Evolutionary conservation across 2,888 invertebrate genomes (phyloP), one percentile per base, ranked within the genome.

Genomic region (Macaria notata): DNA sequence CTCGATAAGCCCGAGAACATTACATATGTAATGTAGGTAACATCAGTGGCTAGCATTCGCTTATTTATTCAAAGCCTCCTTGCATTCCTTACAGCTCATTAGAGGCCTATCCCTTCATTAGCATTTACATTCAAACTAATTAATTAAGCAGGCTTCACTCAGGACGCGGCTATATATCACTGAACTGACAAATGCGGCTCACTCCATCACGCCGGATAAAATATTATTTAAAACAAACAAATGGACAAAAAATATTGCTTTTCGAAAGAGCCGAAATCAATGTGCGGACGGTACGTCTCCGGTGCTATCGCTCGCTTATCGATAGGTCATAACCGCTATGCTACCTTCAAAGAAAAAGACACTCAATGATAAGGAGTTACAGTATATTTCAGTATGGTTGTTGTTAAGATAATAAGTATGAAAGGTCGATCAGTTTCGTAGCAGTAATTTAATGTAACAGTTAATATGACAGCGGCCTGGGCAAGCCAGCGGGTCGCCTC

Each of bases 151-250:
- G 75, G 63, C 81, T 81, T 81, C 79, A 72, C 74, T 76, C 76
- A 79, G 74, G 79, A 78, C 83, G 72, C 76, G 76, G 81, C 80
- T 81, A 89, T 88, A 88, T 85, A 83, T 88, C 82, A 88, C 81
- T 73, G 73, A 80, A 72, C 86, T 90, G 90, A 91, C 90, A 91
- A 91, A 91, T 91, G 91, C 80, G 83, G 83, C 78, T 79, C 89
- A 80, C 78, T 91, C 91, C 89, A 88, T 90, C 90, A 90, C 83
- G 82, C 76, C 84, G 76, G 87, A 89, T 90, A 89, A 91, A 89
- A 89, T 90, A 90, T 91, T 90, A 88, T 87, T 87, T 90, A 89
- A 91, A 91, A 91, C 91, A 91, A 91, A 90, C 89, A 91, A 89
- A 88, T 80, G 83, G 79, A 89, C 83, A 88, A 89, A 90, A 90